Base-by-base conservation (phyloP, 2,113 vertebrate genomes). In the Mellivora capensis region DNA sequence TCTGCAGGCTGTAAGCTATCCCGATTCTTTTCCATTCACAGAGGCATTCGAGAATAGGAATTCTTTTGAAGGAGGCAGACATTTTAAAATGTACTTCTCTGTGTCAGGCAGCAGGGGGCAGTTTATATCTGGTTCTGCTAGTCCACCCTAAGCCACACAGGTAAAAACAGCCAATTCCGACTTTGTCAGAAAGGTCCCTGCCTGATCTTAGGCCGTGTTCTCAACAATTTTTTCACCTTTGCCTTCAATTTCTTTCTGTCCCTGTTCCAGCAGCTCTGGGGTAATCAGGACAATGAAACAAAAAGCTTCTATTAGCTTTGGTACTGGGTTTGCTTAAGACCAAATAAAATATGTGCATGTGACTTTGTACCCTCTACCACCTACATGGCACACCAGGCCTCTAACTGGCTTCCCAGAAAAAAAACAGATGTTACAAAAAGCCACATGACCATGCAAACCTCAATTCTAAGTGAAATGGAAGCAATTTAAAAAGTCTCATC, bases 71-170 rank as follows among this genome's bases (percentile, higher is more conserved):
- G 0, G 5, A 47, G n/a, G 64, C 10, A 3, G 34, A 49, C 20
- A 27, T 34, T 34, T 39, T 67, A 64, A 37, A 3, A 42, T 80
- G 96, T 17, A 90, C 80, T 96, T 97, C 90, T 85, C 69, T 12
- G 27, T 39, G 2, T 61, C 39, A 37, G 97, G 20, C 97, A 97
- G 97, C 97, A 98, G 97, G 87, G 97, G 97, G 97, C 96, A 94
- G 95, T 47, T 97, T 84, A 27, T 14, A 67, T 93, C 67, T 6
- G 96, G 82, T 74, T 94, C 89, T 96, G 79, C 57, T 37, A 17
- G 15, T 37, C 64, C 79, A 89, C 57, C 31, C 72, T 71, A 8
- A 54, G 10, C 8, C 0, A 14, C 77, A 14, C 12, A 64, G n/a
- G 59, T 27, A 57, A 72, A 67, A 44, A 17, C 0, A 80, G 49